phyloP scores from a whole-genome alignment of 2,113 vertebrate species.

The Protobothrops flavoviridis region DNA sequence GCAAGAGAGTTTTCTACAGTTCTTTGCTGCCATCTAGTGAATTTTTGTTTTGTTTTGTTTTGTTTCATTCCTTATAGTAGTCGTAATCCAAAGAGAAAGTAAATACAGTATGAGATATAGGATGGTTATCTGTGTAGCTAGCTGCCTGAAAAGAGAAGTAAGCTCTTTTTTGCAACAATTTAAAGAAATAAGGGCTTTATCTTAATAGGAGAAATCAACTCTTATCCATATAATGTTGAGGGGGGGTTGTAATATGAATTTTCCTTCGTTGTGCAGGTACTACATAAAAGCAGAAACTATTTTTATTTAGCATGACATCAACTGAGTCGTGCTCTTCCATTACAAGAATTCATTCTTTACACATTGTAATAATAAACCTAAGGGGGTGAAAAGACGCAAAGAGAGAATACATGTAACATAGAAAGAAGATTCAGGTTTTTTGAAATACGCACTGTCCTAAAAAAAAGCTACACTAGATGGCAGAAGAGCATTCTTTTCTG shows the following conservation, averaged over 20 bases:
- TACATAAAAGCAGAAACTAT: neutral
- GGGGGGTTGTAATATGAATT: neutral
- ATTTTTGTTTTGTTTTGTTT: neutral
- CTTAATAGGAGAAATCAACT: neutral
- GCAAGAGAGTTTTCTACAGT: neutral
- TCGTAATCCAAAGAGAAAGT: neutral
- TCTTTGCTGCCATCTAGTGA: neutral
- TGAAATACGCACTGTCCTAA: neutral
- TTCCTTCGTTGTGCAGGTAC: neutral
- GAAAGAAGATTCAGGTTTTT: neutral
- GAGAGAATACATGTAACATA: no score
- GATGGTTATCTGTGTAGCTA: neutral
- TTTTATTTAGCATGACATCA: neutral
- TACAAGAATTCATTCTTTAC: neutral
- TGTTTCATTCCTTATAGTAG: neutral
- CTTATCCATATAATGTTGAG: neutral
- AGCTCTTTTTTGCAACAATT: neutral
- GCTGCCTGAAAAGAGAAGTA: neutral
- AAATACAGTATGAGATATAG: no score
- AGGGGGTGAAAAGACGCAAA: neutral
- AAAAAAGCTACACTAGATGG: slow-evolving; percentile 66
- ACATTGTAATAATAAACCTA: neutral
- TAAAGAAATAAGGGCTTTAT: neutral
- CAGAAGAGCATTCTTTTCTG: slow-evolving; percentile 56
- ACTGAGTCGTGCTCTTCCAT: neutral